A percentile compares a stretch with the other conserved stretches of the same genome.
phyloP scores from a whole-genome alignment of 2,888 invertebrate genomes.

The Hyppa rectilinea region DNA sequence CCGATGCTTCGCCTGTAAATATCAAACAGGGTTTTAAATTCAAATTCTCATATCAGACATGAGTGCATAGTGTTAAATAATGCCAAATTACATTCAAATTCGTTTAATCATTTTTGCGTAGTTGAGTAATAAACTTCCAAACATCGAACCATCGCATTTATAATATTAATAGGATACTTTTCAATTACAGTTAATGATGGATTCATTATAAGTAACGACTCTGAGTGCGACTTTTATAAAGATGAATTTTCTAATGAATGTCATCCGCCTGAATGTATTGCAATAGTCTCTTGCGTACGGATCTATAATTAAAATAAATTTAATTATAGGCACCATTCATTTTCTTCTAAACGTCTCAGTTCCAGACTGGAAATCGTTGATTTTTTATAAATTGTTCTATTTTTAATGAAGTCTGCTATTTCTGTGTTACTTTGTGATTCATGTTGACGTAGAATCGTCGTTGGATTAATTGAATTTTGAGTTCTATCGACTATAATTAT shows the following conservation, averaged over 20 bases:
- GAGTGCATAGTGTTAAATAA: too few relatives aligned
- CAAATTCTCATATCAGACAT: too few relatives aligned
- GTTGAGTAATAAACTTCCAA: not conserved
- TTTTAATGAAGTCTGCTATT: constrained; percentile 43
- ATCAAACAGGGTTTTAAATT: too few relatives aligned
- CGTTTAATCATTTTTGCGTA: not conserved
- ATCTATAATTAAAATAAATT: constrained; percentile 62
- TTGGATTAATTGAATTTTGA: constrained; percentile 10
- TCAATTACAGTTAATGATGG: not conserved
- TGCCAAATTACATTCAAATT: not conserved
- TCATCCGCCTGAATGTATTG: constrained; percentile 52
- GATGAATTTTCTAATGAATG: constrained; percentile 49
- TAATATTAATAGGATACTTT: not conserved
- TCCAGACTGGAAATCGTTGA: constrained; percentile 37
- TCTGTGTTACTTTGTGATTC: constrained; percentile 26
- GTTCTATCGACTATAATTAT: not conserved
- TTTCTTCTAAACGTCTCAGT: constrained; percentile 59
- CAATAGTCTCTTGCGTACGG: constrained; percentile 51
- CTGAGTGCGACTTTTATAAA: not conserved
- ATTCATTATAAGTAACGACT: not conserved
- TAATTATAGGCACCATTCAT: constrained; percentile 61
- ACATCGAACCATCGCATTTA: too few relatives aligned
- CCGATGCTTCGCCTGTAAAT: not conserved
- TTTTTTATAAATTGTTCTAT: constrained; percentile 58
- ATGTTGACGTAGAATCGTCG: constrained; percentile 20